phyloP scores from a whole-genome alignment of 1,140 invertebrate genomes.

The Physella acuta region DNA sequence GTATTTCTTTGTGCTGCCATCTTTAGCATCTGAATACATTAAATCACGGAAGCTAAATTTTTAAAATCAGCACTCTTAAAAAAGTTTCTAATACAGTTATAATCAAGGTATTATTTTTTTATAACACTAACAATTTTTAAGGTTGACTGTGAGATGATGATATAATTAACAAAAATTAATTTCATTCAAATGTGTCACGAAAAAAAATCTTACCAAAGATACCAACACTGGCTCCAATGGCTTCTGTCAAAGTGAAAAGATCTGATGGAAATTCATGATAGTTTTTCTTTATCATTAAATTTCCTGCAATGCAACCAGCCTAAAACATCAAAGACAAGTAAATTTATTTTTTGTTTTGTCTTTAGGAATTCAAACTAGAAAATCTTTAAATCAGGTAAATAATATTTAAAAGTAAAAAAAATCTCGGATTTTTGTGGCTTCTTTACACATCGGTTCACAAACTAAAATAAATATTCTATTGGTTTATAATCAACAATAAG shows the following conservation, averaged over 20 bases:
- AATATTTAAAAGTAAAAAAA: not conserved
- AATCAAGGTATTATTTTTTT: not conserved
- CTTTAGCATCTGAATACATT: not conserved
- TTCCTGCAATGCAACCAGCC: slow-evolving; percentile 68
- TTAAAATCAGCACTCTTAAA: not conserved
- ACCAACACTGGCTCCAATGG: slow-evolving; percentile 67
- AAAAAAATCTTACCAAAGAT: slow-evolving; percentile 53
- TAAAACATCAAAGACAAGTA: slow-evolving; percentile 60
- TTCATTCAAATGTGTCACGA: not conserved
- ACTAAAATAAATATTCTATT: not conserved
- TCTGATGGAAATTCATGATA: slow-evolving; percentile 76
- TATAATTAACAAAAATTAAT: not conserved
- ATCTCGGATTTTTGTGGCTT: not conserved
- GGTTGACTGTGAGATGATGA: not conserved
- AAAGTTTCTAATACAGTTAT: not conserved
- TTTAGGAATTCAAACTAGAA: not conserved
- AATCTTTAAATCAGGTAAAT: not conserved
- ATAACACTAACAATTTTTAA: not conserved
- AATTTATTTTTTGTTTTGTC: not conserved
- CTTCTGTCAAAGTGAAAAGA: slow-evolving; percentile 72
- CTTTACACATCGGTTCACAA: not conserved
- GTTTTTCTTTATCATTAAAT: slow-evolving; percentile 75
- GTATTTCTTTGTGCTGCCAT: not conserved
- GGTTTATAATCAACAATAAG: not conserved
- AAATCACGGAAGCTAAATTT: not conserved